These are phyloP conservation scores for Zosterops japonicus DNA, from an alignment of 2,113 vertebrate genomes.

Conservation along the genomic window DNA sequence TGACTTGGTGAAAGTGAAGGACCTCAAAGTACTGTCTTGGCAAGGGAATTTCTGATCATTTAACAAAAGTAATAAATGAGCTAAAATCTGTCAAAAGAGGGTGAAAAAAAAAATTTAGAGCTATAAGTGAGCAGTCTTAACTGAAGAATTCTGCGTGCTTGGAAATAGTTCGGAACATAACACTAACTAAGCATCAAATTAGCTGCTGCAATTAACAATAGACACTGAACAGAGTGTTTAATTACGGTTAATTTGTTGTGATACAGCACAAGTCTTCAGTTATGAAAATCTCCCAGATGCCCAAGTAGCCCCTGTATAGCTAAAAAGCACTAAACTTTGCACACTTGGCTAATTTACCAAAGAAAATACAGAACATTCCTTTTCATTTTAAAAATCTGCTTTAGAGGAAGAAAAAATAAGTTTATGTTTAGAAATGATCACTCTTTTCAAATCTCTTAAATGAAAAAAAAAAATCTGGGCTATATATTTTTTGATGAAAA, in stretches of 20 bases:
- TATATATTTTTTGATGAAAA: constrained; percentile 15
- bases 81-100: constrained; percentile 56
- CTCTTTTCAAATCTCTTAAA: not conserved
- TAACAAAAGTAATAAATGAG: constrained; percentile 70
- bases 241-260: constrained; percentile 69
- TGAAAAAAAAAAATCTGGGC: not conserved
- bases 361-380: not conserved
- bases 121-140: constrained; percentile 34
- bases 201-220: constrained; percentile 72
- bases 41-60: constrained; percentile 73
- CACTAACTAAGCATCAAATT: constrained; percentile 70
- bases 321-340: constrained; percentile 36
- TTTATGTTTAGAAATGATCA: not conserved
- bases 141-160: constrained; percentile 35
- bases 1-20: constrained; percentile 80
- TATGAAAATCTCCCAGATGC: constrained; percentile 48
- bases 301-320: not conserved
- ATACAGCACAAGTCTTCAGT: constrained; percentile 56
- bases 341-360: constrained; percentile 2
- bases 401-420: constrained; percentile 14
- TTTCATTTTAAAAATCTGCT: constrained; percentile 5
- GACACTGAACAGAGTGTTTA: constrained; percentile 69
- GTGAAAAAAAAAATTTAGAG: constrained; percentile 55
- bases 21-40: constrained; percentile 75
- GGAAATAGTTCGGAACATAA: constrained; percentile 55